Percentiles rank a stretch among this genome's conserved stretches.
Evolutionary conservation across 2,888 invertebrate genomes (phyloP).

Genomic region (Cheilosia variabilis): DNA sequence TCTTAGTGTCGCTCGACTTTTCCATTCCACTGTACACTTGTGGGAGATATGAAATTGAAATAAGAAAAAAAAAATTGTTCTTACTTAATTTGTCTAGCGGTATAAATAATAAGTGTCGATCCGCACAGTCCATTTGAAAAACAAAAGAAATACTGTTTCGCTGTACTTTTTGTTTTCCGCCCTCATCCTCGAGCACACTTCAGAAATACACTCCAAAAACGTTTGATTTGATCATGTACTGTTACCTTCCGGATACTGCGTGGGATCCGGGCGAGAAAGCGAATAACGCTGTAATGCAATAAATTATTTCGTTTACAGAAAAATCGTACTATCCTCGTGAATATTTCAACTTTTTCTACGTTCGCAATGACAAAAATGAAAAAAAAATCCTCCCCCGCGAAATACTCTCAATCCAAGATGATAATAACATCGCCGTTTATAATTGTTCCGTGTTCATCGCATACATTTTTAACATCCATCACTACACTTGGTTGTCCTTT

Average conservation of each 20-base stretch:
- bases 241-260: constrained; percentile 13
- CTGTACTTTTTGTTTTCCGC: neutral
- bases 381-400: neutral
- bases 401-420: neutral
- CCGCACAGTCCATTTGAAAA: constrained; percentile 36
- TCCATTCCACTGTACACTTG: neutral
- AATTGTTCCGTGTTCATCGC: constrained; percentile 4
- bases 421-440: constrained; percentile 23
- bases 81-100: too few relatives aligned
- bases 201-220: constrained; percentile 38
- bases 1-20: too few relatives aligned
- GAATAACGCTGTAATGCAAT: constrained; percentile 63
- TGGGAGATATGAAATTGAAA: constrained; percentile 7
- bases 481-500: constrained; percentile 32
- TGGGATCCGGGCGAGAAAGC: constrained; percentile 10
- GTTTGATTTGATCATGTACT: constrained; percentile 53
- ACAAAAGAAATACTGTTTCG: constrained; percentile 22
- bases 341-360: constrained; percentile 45
- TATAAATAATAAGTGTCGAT: too few relatives aligned
- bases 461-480: constrained; percentile 23
- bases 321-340: constrained; percentile 67
- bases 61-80: too few relatives aligned
- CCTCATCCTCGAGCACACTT: constrained; percentile 23
- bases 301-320: constrained; percentile 64
- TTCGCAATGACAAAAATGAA: neutral